A percentile compares a stretch with the other conserved stretches of the same genome.
These are phyloP conservation scores for Cyanoderma ruficeps DNA, from an alignment of 2,113 vertebrate genomes.

Conservation along the genomic window DNA sequence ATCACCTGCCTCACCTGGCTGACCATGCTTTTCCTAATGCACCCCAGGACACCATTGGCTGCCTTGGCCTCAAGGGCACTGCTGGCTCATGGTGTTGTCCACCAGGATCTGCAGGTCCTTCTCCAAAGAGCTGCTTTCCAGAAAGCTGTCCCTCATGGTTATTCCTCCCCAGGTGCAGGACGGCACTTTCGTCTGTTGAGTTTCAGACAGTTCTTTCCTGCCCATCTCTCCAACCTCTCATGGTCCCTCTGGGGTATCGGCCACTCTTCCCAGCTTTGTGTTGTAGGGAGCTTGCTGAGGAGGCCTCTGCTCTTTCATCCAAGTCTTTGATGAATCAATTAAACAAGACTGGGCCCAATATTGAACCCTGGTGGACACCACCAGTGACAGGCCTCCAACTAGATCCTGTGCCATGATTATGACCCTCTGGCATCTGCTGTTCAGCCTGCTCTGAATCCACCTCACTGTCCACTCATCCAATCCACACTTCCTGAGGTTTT, in stretches of 20 bases:
- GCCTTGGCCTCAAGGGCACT: not conserved
- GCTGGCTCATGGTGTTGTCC: not conserved
- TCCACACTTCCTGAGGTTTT: not conserved
- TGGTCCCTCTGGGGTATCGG: not conserved
- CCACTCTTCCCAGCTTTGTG: not conserved
- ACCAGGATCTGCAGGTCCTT: not conserved
- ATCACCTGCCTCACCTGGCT: not conserved
- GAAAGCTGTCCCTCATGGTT: not conserved
- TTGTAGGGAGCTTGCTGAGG: not conserved
- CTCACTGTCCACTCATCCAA: not conserved
- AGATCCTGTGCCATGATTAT: not conserved
- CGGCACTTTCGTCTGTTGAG: not conserved
- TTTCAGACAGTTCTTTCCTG: not conserved
- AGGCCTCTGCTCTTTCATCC: not conserved
- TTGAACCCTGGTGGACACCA: not conserved
- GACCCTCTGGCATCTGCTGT: not conserved
- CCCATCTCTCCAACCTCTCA: not conserved
- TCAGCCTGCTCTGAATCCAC: not conserved
- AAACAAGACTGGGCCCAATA: not conserved
- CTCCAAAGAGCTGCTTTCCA: not conserved
- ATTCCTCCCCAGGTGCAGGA: not conserved
- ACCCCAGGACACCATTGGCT: not conserved
- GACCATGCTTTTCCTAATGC: not conserved
- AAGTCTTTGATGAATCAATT: not conserved
- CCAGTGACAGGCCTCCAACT: not conserved